Base-by-base conservation (phyloP, 2,797 vertebrate species). In the Rhinoraja longicauda region DNA sequence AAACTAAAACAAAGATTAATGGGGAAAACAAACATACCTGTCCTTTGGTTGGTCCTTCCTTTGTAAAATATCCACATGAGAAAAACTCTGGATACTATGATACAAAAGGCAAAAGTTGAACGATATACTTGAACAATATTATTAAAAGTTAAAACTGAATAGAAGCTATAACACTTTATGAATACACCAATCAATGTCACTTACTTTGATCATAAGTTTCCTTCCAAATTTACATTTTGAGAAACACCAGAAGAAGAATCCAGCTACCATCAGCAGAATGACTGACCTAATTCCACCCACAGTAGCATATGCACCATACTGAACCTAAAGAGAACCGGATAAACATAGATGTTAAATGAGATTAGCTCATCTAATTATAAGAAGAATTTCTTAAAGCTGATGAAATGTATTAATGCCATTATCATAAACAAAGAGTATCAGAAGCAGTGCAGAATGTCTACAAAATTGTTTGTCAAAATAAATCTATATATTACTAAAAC, bases 181-280 rank as follows among this genome's bases (percentile, higher is more conserved):
- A 64, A 39, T 67, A 21, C 24, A 82, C 81, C 62, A 15, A 24
- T 67, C 2, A 13, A 82, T 64, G 59, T 24, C 93, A 94, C 95
- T 97, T 97, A 99, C 99, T 96, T 98, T 99, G 93, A 97, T 94
- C 45, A 99, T 96, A 93, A 99, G 97, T 73, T 97, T 97, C 94
- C 97, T 97, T 96, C 98, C 98, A 94, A 97, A 97, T 94, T 95
- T 97, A 95, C 98, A 98, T 94, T 97, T 98, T 93, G 97, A 97
- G 39, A 99, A 95, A 93, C 99, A 94, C 95, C 97, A 95, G 96
- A 99, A 98, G 94, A 99, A 95, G 94, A 99, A 95, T 88, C 97
- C 98, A 21, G 97, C 97, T 95, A 99, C 97, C 96, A 99, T 95
- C 94, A 99, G 93, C 94, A 97, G 98, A 93, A 99, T 94, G n/a